Evolutionary conservation across 2,113 vertebrate genomes (phyloP).

Genomic region (Oriolus oriolus): DNA sequence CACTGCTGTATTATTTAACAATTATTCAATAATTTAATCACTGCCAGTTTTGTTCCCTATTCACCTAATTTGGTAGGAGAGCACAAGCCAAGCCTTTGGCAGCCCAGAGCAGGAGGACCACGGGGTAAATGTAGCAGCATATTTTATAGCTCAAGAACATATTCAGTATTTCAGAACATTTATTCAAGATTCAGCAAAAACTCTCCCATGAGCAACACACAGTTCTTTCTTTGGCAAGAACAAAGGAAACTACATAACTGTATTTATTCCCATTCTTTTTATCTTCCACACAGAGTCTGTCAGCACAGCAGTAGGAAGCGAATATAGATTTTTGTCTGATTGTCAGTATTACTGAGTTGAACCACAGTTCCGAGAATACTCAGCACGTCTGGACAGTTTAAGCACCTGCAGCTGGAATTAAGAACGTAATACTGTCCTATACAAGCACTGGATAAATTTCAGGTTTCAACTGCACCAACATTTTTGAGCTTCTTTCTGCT

Average conservation of each 20-base stretch:
- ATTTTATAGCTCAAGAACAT: neutral
- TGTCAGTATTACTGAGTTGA: neutral
- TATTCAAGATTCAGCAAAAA: slow-evolving; percentile 3
- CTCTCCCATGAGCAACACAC: neutral
- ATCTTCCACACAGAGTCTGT: neutral
- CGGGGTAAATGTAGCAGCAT: neutral
- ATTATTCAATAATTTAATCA: neutral
- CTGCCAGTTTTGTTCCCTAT: neutral
- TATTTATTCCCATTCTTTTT: neutral
- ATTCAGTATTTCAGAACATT: neutral
- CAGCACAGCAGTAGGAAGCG: neutral
- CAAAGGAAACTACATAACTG: neutral
- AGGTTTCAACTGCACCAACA: neutral
- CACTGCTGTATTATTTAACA: neutral
- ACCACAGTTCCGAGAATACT: neutral
- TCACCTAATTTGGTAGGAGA: neutral
- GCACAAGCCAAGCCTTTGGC: neutral
- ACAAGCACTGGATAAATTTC: neutral
- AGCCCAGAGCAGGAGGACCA: neutral
- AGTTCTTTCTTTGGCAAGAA: neutral
- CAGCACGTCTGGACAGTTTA: neutral
- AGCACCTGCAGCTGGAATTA: neutral
- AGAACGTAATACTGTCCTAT: neutral
- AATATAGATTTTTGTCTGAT: neutral
- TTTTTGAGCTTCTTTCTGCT: neutral